phyloP scores from a whole-genome alignment of 2,888 invertebrate genomes.

The Neoaliturus tenellus region DNA sequence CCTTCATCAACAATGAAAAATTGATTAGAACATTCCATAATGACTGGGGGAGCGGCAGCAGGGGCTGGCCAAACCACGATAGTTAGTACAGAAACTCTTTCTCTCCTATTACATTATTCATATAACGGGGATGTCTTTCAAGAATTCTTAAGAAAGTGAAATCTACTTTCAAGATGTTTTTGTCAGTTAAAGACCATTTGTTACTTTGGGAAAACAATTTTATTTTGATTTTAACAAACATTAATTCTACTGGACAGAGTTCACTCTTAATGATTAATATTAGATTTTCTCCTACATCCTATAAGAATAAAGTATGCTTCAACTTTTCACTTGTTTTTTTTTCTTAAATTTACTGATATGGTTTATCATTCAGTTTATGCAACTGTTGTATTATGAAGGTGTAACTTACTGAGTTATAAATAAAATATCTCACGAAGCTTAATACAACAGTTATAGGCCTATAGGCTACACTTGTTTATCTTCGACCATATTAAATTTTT shows the following conservation, averaged over 20 bases:
- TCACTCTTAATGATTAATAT: too few species aligned
- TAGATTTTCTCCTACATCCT: too few species aligned
- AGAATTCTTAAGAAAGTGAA: conserved; percentile 38
- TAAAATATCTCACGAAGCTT: too few species aligned
- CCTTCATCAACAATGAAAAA: conserved; percentile 32
- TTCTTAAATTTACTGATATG: too few species aligned
- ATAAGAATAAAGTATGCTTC: too few species aligned
- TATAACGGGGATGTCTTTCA: conserved; percentile 33
- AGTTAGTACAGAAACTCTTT: conserved; percentile 27
- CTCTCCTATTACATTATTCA: conserved; percentile 43
- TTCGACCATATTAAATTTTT: too few species aligned
- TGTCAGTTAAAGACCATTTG: conserved; percentile 13
- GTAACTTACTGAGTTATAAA: too few species aligned
- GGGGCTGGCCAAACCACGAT: background rate
- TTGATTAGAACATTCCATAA: conserved; percentile 23
- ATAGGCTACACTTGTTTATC: too few species aligned
- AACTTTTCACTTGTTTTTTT: too few species aligned
- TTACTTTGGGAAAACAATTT: background rate
- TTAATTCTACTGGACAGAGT: background rate
- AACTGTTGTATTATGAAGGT: too few species aligned
- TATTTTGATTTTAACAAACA: background rate
- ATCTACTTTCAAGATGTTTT: conserved; percentile 36
- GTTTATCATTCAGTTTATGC: too few species aligned
- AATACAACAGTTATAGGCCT: too few species aligned
- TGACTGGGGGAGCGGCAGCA: background rate